A percentile compares a stretch with the other conserved stretches of the same genome.
phyloP scores from a whole-genome alignment of 2,797 vertebrate genomes.

The Poeciliopsis infans region DNA sequence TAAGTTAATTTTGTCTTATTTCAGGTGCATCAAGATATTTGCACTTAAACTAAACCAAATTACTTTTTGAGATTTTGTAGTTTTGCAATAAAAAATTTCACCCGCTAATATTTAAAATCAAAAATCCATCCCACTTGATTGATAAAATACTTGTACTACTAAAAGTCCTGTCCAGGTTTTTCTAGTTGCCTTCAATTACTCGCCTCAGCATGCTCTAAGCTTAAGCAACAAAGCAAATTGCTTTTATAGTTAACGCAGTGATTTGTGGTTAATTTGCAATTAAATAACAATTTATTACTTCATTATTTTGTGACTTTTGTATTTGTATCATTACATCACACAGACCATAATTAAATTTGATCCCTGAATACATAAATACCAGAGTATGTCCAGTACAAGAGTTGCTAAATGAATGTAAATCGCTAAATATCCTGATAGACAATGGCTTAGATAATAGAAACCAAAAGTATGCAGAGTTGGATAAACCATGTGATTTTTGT shows the following conservation, averaged over 20 bases:
- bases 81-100: too few relatives aligned
- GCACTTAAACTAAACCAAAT: too few relatives aligned
- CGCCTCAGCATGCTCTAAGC: too few relatives aligned
- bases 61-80: too few relatives aligned
- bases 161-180: too few relatives aligned
- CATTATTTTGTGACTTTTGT: background rate
- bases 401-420: background rate
- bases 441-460: background rate
- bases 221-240: background rate
- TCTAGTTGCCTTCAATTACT: too few relatives aligned
- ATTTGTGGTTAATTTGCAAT: background rate
- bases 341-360: background rate
- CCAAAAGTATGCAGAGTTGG: background rate
- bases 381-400: background rate
- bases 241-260: background rate
- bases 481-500: conserved; percentile 9
- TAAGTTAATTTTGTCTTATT: too few relatives aligned
- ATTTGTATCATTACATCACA: background rate
- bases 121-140: too few relatives aligned
- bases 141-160: too few relatives aligned
- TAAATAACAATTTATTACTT: background rate
- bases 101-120: too few relatives aligned
- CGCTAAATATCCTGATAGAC: background rate
- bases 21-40: too few relatives aligned
- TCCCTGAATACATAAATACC: background rate